Base-by-base conservation (phyloP, 2,797 vertebrate genomes). In the Myotis pilosus region DNA sequence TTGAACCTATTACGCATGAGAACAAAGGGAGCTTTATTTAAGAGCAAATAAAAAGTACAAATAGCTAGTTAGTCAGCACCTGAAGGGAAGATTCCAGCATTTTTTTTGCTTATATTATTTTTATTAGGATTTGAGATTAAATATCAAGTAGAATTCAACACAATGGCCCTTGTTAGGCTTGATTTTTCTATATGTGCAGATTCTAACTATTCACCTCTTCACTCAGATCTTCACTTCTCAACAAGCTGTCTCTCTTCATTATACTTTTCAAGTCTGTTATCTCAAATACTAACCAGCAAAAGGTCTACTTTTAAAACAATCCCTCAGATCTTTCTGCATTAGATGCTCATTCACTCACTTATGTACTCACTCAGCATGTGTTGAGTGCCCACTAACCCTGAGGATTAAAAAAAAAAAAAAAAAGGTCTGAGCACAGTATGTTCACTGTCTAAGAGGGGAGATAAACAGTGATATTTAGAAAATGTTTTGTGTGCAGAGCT, bases 31-130 rank as follows among this genome's bases (percentile, higher is more conserved):
- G 57, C 49, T 72, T 86, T 95, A 85, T 33, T 75, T 79, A 94
- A 86, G 47, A 83, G 83, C 92, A 95, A 91, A 95, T 94, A 74
- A 76, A 96, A 92, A 85, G 16, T 81, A 82, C 41, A 88, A 92
- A 83, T 78, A 94, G 74, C 49, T 51, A 72, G 72, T 55, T 51
- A 72, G 79, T 41, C n/a, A 91, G 66, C 47, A n/a, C 51, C 30
- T 47, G 69, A 94, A 86, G 64, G 78, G 74, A 82, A 66, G 89
- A 94, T 62, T 88, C 74, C 80, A 85, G 2, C 36, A 28, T 68
- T 66, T n/a, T 89, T 60, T 69, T 64, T 55, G 22, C 25, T 47
- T 38, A 15, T 79, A 60, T 71, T 94, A 83, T 41, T 91, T 91
- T 86, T 74, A 86, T 78, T 82, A 69, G 44, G 12, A 72, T 71